These are phyloP conservation scores for Coelopa pilipes DNA, from an alignment of 2,888 invertebrate species.

Conservation along the genomic window DNA sequence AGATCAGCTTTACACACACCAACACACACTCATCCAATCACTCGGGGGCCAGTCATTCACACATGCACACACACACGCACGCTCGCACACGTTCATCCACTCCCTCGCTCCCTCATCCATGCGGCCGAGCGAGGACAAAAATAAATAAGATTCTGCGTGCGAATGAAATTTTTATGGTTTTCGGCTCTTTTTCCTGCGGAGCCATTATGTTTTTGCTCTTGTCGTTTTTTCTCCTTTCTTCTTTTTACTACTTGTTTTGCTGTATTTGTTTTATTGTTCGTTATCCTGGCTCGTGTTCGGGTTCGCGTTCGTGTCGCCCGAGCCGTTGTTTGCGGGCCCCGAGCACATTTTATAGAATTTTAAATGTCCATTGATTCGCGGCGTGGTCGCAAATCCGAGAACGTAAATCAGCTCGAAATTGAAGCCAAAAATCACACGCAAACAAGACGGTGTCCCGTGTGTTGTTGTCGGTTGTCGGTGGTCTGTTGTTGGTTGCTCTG, in stretches of 20 bases:
- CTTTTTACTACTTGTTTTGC: not conserved
- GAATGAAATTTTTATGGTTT: not conserved
- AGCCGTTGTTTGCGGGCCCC: not conserved
- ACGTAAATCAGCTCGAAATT: no score
- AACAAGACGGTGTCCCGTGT: no score
- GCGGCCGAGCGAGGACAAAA: not conserved
- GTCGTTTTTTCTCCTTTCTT: not conserved
- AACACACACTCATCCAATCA: not conserved
- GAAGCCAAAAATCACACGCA: no score
- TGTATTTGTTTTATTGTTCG: not conserved
- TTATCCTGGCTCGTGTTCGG: not conserved
- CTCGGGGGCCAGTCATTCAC: no score
- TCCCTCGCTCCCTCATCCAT: conserved; percentile 7
- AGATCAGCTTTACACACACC: not conserved
- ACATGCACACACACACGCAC: conserved; percentile 4
- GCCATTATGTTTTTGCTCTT: not conserved
- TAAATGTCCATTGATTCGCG: no score
- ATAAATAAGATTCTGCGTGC: not conserved
- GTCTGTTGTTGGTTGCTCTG: no score
- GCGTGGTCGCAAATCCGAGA: no score
- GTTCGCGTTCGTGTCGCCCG: not conserved
- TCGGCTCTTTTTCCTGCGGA: not conserved
- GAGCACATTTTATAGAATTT: no score
- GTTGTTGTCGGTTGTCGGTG: no score
- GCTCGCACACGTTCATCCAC: not conserved